Conservation (phyloP, 1,140 invertebrate genomes). For the Drosophila gunungcola region DNA sequence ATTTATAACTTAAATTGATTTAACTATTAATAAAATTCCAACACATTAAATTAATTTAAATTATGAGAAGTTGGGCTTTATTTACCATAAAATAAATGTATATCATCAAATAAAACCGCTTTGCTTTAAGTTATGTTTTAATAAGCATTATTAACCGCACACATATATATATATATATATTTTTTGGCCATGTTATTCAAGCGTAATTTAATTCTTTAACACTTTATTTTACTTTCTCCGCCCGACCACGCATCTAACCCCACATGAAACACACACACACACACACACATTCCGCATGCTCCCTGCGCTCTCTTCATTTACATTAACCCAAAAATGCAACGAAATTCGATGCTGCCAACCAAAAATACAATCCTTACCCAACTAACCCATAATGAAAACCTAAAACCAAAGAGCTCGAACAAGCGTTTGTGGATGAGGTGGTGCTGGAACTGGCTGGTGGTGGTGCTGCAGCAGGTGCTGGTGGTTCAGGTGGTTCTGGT, state of each 20-base stretch:
- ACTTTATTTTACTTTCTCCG: conserved; percentile 42
- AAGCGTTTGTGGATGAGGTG: conserved; percentile 64
- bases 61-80: not conserved
- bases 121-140: conserved; percentile 2
- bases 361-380: conserved; percentile 32
- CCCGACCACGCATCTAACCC: conserved; percentile 12
- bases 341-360: conserved; percentile 9
- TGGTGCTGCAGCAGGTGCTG: conserved; percentile 35
- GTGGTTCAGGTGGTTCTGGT: conserved; percentile 4
- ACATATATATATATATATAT: conserved; percentile 1
- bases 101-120: not conserved
- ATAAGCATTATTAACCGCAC: not conserved
- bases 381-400: conserved; percentile 33
- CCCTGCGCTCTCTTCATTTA: not conserved
- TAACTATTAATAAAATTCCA: too few relatives aligned
- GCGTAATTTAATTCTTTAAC: conserved; percentile 26
- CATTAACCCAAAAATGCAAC: conserved; percentile 24
- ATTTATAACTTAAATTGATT: too few relatives aligned
- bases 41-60: too few relatives aligned
- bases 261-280: conserved; percentile 16
- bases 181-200: conserved; percentile 13
- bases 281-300: conserved; percentile 22
- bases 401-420: conserved; percentile 60
- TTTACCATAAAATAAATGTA: not conserved
- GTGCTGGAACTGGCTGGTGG: conserved; percentile 59